Base-by-base conservation (phyloP, 1,140 invertebrate species). In the Penaeus chinensis region DNA sequence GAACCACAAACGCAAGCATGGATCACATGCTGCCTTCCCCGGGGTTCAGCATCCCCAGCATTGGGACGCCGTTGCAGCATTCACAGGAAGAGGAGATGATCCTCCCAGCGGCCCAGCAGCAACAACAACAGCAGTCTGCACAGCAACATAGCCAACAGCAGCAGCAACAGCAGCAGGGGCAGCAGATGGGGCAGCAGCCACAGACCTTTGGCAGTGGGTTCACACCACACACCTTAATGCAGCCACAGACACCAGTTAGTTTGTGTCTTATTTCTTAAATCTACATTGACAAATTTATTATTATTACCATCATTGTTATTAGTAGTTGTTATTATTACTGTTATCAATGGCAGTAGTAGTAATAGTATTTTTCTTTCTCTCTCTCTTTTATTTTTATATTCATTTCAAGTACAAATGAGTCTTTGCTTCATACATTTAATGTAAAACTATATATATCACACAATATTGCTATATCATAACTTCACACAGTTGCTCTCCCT, bases 31-130 rank as follows among this genome's bases (percentile, higher is more conserved):
- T 97, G 89, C 95, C 96, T 22, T 97, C 96, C 93, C 96, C 96
- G 4, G 96, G 96, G 71, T 96, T 96, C 91, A 96, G 96, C 89
- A 97, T 97, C 92, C 96, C 96, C 81, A 97, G 96, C 91, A 97
- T 98, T 91, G 96, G 96, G 81, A 98, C 96, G 4, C 97, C 97
- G 11, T 91, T 97, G 24, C 96, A 97, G 93, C 96, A 97, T 90
- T 96, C 96, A n/a, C 96, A 97, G 91, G 96, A 97, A 92, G 97
- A 98, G 92, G 96, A 97, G 92, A 95, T 96, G 92, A 96, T 96
- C 91, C 92, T 96, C 65, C 95, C 96, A 65, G 95, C 95, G 93
- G 95, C 96, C 16, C 92, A 96, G 80, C 96, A 96, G 90, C 93
- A 94, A 85, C 93, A 93, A 71, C 92, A 93, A 74, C 92, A 93